phyloP scores from a whole-genome alignment of 2,797 vertebrate genomes.

The Spinus olivaceus region DNA sequence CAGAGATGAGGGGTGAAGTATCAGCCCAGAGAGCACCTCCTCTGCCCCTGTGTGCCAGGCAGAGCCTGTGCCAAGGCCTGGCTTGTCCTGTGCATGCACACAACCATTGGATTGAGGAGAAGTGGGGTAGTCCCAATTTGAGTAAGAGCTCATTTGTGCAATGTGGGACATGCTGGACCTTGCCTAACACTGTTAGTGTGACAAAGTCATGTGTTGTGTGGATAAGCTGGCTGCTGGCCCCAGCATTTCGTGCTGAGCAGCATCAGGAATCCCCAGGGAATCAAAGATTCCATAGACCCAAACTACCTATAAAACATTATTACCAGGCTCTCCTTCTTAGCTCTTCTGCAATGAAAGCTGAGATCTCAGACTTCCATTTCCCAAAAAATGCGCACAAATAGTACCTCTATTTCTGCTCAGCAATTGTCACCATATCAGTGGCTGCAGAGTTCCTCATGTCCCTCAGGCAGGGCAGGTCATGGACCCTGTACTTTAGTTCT shows the following conservation, averaged over 20 bases:
- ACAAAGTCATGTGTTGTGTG: fast-evolving
- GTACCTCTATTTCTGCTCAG: background rate
- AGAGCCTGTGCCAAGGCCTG: background rate
- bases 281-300: background rate
- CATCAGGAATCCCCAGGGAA: background rate
- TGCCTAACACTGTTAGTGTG: background rate
- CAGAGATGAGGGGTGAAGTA: background rate
- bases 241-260: background rate
- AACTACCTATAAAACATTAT: background rate
- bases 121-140: background rate
- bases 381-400: background rate
- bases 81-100: too few species aligned
- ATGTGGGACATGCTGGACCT: background rate
- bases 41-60: background rate
- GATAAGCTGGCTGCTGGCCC: background rate
- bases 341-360: background rate
- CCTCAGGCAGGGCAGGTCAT: background rate
- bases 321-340: background rate
- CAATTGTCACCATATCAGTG: background rate
- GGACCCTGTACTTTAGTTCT: background rate
- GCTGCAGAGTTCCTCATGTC: background rate
- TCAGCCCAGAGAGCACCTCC: background rate
- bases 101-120: background rate
- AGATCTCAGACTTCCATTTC: background rate
- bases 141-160: background rate